phyloP scores from a whole-genome alignment of 2,888 invertebrate species.

The Coleophora flavipennella region DNA sequence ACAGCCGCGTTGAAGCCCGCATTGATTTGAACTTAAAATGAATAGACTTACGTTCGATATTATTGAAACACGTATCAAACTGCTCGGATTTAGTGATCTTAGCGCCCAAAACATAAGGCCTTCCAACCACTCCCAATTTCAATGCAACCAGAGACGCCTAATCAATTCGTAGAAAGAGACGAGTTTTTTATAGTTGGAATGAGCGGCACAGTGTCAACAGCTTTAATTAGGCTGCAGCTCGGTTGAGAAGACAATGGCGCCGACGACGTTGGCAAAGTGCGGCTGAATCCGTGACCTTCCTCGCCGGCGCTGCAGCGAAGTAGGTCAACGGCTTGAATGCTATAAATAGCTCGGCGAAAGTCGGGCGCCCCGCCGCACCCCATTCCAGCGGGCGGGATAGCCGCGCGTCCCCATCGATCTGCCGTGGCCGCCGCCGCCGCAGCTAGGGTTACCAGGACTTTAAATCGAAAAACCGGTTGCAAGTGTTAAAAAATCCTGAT shows the following conservation, averaged over 20 bases:
- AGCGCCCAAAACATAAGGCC: too few species aligned
- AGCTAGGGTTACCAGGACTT: too few species aligned
- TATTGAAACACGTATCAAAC: too few species aligned
- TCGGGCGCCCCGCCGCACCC: conserved; percentile 66
- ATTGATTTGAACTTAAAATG: too few species aligned
- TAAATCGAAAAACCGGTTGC: too few species aligned
- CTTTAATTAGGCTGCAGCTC: conserved; percentile 68
- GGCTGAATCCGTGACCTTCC: conserved; percentile 71
- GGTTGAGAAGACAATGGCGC: conserved; percentile 65
- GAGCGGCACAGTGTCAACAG: conserved; percentile 57
- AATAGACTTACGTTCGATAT: too few species aligned
- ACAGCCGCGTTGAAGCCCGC: too few species aligned
- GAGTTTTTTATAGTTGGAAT: conserved; percentile 30
- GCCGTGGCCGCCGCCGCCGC: conserved; percentile 26
- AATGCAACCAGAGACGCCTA: neutral
- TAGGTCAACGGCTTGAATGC: conserved; percentile 72
- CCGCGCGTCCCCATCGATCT: conserved; percentile 34
- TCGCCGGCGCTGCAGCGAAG: conserved; percentile 65
- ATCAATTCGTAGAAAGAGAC: conserved; percentile 4
- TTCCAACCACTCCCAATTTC: too few species aligned
- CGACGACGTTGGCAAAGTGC: conserved; percentile 52
- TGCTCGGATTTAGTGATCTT: too few species aligned
- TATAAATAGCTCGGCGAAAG: conserved; percentile 72
- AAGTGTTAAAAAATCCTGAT: too few species aligned
- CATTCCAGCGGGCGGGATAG: conserved; percentile 47